Percentiles rank a stretch among this genome's conserved stretches.
phyloP scores from a whole-genome alignment of 2,113 vertebrate genomes.

The Etia nguti region DNA sequence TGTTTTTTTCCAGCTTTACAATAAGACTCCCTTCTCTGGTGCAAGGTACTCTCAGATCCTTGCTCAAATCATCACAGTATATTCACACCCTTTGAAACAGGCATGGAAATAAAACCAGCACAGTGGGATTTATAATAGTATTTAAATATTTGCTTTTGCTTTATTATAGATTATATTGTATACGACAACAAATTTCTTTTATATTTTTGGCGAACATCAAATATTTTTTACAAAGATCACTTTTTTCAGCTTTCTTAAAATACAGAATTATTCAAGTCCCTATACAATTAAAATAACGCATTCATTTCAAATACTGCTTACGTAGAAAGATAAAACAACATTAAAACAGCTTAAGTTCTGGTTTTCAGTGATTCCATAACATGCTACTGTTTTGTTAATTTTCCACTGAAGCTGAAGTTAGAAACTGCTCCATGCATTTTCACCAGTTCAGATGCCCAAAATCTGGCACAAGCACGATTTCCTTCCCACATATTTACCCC shows the following conservation, averaged over 20 bases:
- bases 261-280: background rate
- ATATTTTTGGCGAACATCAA: background rate
- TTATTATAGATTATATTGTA: background rate
- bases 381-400: background rate
- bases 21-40: background rate
- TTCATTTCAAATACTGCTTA: background rate
- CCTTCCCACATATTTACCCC: background rate
- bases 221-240: background rate
- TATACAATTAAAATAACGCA: background rate
- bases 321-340: background rate
- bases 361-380: background rate
- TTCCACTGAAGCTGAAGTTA: background rate
- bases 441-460: background rate
- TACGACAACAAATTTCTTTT: background rate
- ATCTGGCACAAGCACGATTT: background rate
- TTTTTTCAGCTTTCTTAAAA: background rate
- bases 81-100: background rate
- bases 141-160: background rate
- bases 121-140: background rate
- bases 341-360: background rate
- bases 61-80: background rate
- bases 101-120: background rate
- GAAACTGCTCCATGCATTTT: background rate
- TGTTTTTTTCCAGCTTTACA: background rate
- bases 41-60: background rate